These are phyloP conservation scores for Periophthalmus magnuspinnatus DNA, from an alignment of 2,797 vertebrate genomes.

Conservation along the genomic window DNA sequence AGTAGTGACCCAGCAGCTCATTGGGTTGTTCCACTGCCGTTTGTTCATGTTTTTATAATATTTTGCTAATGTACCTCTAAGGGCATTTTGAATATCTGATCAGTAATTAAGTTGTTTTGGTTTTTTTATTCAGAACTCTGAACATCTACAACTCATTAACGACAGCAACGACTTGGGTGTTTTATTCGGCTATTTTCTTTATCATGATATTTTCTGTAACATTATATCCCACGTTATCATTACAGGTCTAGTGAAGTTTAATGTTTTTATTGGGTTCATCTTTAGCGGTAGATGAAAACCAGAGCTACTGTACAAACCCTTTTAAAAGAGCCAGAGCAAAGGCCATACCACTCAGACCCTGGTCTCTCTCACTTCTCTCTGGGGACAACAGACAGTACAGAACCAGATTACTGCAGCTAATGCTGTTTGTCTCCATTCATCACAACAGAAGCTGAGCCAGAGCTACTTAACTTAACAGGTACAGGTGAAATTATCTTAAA, in stretches of 20 bases:
- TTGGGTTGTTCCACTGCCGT: too few relatives aligned
- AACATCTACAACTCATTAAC: too few relatives aligned
- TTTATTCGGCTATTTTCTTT: too few relatives aligned
- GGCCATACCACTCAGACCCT: conserved; percentile 67
- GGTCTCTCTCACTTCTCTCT: conserved; percentile 39
- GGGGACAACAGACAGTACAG: conserved; percentile 51
- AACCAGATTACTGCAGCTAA: conserved; percentile 54
- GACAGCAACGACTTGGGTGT: too few relatives aligned
- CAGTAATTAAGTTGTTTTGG: too few relatives aligned
- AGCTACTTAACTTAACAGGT: conserved; percentile 25
- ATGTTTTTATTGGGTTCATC: not conserved
- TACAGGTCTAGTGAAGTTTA: not conserved
- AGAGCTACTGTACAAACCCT: conserved; percentile 60
- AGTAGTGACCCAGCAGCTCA: too few relatives aligned
- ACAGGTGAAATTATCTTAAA: conserved; percentile 7
- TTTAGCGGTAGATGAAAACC: conserved; percentile 32
- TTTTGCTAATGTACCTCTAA: too few relatives aligned
- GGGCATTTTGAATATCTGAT: too few relatives aligned
- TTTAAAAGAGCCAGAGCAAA: conserved; percentile 64
- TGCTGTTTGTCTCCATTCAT: conserved; percentile 40
- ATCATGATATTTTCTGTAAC: too few relatives aligned
- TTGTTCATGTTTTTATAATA: too few relatives aligned
- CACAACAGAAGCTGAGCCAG: conserved; percentile 16
- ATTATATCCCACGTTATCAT: not conserved
- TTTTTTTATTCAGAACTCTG: too few relatives aligned